Base-by-base conservation (phyloP, 2,888 invertebrate species). In the Suillia variegata region DNA sequence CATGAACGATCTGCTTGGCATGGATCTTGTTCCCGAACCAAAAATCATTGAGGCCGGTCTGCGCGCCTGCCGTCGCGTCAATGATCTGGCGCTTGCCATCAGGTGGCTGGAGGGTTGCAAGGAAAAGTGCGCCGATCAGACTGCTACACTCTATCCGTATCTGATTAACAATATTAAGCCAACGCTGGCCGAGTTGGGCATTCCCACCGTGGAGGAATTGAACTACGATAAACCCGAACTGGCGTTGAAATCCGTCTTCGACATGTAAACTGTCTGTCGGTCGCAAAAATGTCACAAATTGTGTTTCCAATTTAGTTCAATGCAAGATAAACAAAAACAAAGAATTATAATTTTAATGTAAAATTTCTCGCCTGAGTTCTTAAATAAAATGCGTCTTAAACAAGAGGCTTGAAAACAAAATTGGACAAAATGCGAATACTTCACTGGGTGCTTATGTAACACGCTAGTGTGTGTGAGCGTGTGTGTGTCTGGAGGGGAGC, bases 221-320 rank as follows among this genome's bases (percentile, higher is more conserved):
- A 98, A 98, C 63, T 98, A 94, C 76, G 97, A 98, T 83, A 92
- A 96, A 83, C 99, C 98, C 59, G 98, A 99, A 84, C 84, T 98
- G 81, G 94, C 93, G 63, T 85, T 95, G 67, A 83, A 89, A 73
- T 87, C 86, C 74, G 89, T 92, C 59, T 90, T 87, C 76, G 89
- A 92, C 61, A 67, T 75, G 60, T 82, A 80, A 64, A n/a, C n/a
- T n/a, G n/a, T n/a, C n/a, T n/a, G n/a, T n/a, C 62, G 12, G 12
- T 5, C 31, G 12, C 5, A 12, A 31, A 31, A 12, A 8, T 31
- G 31, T 12, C 12, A 31, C 31, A 31, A 31, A n/a, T 38, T 38
- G 26, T 54, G 61, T 52, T 54, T 61, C 54, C 48, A 33, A 42
- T 54, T 65, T 70, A 73, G 67, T 68, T 69, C 62, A 65, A 69